Evolutionary conservation across 2,113 vertebrate species (phyloP).

Genomic region (Cyrtonyx montezumae): DNA sequence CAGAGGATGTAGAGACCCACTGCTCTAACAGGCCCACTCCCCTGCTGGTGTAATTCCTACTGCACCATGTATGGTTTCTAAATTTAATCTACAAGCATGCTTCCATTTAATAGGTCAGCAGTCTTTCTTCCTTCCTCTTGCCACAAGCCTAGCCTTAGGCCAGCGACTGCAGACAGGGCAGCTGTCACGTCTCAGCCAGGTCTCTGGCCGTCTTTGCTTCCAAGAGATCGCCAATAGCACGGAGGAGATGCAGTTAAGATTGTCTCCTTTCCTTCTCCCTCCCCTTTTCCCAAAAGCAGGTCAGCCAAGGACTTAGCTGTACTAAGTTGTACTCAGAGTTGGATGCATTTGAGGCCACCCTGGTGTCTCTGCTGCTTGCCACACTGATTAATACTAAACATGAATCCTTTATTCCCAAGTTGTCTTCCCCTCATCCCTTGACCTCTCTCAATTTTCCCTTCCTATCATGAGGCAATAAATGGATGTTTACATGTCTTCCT

Average conservation of each 20-base stretch:
- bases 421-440: background rate
- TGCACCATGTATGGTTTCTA: constrained; percentile 4
- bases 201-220: constrained; percentile 25
- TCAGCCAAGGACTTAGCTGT: constrained; percentile 21
- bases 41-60: background rate
- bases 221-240: background rate
- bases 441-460: background rate
- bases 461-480: background rate
- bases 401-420: background rate
- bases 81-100: constrained; percentile 32
- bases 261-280: background rate
- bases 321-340: background rate
- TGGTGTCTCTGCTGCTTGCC: background rate
- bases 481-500: background rate
- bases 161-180: constrained; percentile 70
- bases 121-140: background rate
- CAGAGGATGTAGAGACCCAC: background rate
- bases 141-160: constrained; percentile 61
- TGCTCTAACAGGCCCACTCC: background rate
- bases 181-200: background rate
- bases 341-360: background rate
- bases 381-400: background rate
- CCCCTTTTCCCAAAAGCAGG: constrained; percentile 19
- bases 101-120: constrained; percentile 60
- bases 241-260: background rate